Conservation (phyloP, 2,113 vertebrate species). For the Mionectes macconnelli region DNA sequence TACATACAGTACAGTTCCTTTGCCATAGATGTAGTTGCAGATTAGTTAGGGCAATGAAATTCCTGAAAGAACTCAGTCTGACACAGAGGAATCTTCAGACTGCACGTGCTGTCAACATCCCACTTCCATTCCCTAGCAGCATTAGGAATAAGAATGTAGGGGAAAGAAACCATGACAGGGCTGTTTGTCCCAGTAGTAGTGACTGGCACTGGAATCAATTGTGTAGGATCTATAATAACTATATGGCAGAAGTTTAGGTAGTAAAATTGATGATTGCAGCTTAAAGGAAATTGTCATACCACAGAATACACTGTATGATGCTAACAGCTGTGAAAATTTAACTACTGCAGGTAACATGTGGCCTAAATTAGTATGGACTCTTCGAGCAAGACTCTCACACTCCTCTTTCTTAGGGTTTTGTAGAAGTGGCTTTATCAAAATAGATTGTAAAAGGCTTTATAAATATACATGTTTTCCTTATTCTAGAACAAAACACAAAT, state of each 20-base stretch:
- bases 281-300: neutral
- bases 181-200: neutral
- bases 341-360: neutral
- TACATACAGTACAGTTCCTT: too few species aligned
- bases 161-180: neutral
- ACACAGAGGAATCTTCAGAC: neutral
- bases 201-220: neutral
- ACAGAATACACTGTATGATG: neutral
- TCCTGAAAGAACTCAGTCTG: neutral
- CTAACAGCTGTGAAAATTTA: neutral
- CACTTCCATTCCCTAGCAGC: neutral
- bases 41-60: neutral
- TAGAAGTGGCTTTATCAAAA: neutral
- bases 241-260: neutral
- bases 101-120: neutral
- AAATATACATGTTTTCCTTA: neutral
- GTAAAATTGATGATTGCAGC: neutral
- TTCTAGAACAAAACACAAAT: neutral
- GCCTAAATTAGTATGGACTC: neutral
- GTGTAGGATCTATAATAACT: neutral
- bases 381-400: neutral
- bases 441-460: neutral
- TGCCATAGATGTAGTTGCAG: neutral
- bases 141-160: neutral
- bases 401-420: neutral